A percentile compares a stretch with the other conserved stretches of the same genome.
Conservation (phyloP, 2,888 invertebrate species). For the Melanchra persicariae region DNA sequence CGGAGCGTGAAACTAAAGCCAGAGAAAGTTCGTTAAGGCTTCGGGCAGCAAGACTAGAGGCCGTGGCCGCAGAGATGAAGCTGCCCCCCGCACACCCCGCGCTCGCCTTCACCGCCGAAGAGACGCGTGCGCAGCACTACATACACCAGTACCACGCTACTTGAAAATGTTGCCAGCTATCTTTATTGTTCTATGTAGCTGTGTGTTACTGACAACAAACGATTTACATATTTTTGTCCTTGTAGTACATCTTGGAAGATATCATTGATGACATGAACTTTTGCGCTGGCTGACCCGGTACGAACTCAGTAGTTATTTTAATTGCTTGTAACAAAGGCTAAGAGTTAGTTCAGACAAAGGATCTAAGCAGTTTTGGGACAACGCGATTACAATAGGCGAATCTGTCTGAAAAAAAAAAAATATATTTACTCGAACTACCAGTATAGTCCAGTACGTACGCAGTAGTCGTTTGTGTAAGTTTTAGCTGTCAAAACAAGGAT, state of each 20-base stretch:
- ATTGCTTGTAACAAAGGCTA: neutral
- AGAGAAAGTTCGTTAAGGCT: conserved; percentile 77
- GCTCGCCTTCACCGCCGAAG: conserved; percentile 73
- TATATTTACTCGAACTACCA: neutral
- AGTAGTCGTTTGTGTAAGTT: neutral
- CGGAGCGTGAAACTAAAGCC: conserved; percentile 70
- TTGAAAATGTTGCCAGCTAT: conserved; percentile 43
- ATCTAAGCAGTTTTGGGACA: neutral
- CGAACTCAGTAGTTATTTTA: neutral
- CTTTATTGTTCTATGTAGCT: neutral
- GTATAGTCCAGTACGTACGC: neutral
- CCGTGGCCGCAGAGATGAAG: conserved; percentile 75
- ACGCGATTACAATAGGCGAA: neutral
- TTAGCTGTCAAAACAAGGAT: neutral
- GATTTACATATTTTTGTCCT: neutral
- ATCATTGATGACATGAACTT: neutral
- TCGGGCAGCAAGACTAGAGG: conserved; percentile 80
- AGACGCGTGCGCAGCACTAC: conserved; percentile 75
- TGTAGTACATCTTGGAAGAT: neutral
- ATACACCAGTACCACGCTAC: conserved; percentile 69
- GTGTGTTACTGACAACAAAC: neutral
- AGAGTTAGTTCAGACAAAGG: neutral
- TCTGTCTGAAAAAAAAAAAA: no score
- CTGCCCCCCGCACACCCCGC: conserved; percentile 79
- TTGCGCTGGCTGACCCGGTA: neutral